A percentile compares a stretch with the other conserved stretches of the same genome.
These are phyloP conservation scores for Microchrysa polita DNA, from an alignment of 2,888 invertebrate genomes.

Conservation along the genomic window DNA sequence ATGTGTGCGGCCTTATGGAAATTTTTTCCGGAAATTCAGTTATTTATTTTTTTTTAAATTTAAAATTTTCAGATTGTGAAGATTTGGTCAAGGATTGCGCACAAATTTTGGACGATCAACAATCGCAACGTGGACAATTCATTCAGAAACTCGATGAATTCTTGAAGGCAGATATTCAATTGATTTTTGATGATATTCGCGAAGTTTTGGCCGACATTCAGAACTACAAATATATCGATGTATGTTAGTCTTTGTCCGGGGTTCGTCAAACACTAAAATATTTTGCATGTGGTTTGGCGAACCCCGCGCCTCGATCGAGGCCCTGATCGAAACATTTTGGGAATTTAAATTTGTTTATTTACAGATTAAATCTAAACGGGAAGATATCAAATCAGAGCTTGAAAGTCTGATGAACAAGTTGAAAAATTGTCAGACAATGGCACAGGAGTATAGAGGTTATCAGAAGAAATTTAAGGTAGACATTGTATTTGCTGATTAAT, in stretches of 20 bases:
- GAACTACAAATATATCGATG: constrained; percentile 58
- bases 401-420: constrained; percentile 73
- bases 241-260: constrained; percentile 49
- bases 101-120: constrained; percentile 71
- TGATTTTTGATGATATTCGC: constrained; percentile 77
- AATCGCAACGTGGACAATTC: constrained; percentile 75
- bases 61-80: constrained; percentile 56
- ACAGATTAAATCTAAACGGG: constrained; percentile 77
- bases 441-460: constrained; percentile 79
- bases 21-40: too few species aligned
- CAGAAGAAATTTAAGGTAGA: constrained; percentile 87
- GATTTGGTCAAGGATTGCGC: constrained; percentile 66
- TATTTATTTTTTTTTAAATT: not conserved
- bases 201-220: constrained; percentile 76
- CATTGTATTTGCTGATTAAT: not conserved
- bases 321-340: not conserved
- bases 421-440: constrained; percentile 71
- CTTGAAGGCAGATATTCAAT: constrained; percentile 81
- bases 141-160: constrained; percentile 76
- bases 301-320: not conserved
- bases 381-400: constrained; percentile 72
- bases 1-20: too few species aligned
- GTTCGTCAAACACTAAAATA: too few species aligned
- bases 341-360: constrained; percentile 52
- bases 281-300: too few species aligned